Evolutionary conservation across 2,797 vertebrate species (phyloP), one percentile per base, ranked within the genome.

Genomic region (Xenentodon cancila): DNA sequence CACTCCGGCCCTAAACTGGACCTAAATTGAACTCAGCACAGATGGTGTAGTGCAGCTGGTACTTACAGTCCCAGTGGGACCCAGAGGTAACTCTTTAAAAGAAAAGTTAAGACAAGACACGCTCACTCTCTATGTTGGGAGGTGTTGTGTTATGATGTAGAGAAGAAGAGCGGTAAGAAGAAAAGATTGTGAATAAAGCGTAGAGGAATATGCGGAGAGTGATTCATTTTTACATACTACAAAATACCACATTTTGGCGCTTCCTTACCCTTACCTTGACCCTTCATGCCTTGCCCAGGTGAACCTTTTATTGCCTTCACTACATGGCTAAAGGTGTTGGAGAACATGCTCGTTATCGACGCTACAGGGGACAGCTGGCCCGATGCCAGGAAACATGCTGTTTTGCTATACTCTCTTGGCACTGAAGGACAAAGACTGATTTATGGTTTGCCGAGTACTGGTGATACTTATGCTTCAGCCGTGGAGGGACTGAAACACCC

Each of bases 201-300:
- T n/a, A n/a, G n/a, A n/a, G n/a, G n/a, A n/a, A n/a, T n/a, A n/a
- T n/a, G n/a, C n/a, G n/a, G n/a, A n/a, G n/a, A n/a, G n/a, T n/a
- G n/a, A n/a, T n/a, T n/a, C n/a, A n/a, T n/a, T n/a, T n/a, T n/a
- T n/a, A n/a, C n/a, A n/a, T n/a, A n/a, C n/a, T n/a, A n/a, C n/a
- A n/a, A n/a, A n/a, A n/a, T n/a, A n/a, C n/a, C 4, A 62, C 16
- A 56, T 43, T 19, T 46, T 57, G 55, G 25, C 9, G 15, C 25
- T 54, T 42, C 21, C 9, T 17, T 50, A 9, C 20, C 34, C 40
- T 42, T 25, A 5, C 34, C 46, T 42, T 15, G 32, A 13, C 19
- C 30, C 3, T 49, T 59, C 43, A 13, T 46, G 55, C 25, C 43
- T 11, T 46, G 30, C 18, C 34, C 32, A 1, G 19, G 9, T 1